Percentiles rank a stretch among this genome's conserved stretches.
Evolutionary conservation across 2,888 invertebrate genomes (phyloP).

Genomic region (Apodemia hepburni): DNA sequence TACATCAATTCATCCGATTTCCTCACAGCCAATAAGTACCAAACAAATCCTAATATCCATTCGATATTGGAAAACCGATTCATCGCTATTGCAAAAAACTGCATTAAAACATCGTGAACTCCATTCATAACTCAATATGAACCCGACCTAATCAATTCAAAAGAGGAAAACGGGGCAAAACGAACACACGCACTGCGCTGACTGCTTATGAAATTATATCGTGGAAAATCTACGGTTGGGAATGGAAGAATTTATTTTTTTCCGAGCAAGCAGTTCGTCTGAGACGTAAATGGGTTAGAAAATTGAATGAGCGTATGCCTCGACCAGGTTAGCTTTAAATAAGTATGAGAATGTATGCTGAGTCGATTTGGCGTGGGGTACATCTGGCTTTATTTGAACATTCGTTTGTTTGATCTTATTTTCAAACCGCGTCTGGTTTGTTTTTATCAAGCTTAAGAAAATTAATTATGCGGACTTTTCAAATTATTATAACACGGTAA

Average conservation of each 20-base stretch:
- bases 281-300: slow-evolving; percentile 79
- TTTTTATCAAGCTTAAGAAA: neutral
- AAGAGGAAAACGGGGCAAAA: slow-evolving; percentile 46
- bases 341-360: slow-evolving; percentile 58
- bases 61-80: slow-evolving; percentile 49
- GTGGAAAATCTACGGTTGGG: slow-evolving; percentile 64
- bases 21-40: slow-evolving; percentile 25
- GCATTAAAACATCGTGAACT: slow-evolving; percentile 50
- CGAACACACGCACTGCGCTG: slow-evolving; percentile 54
- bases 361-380: slow-evolving; percentile 39
- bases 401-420: slow-evolving; percentile 33
- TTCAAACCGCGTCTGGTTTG: slow-evolving; percentile 16
- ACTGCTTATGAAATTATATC: slow-evolving; percentile 74
- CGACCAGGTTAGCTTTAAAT: slow-evolving; percentile 63
- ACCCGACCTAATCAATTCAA: slow-evolving; percentile 74
- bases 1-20: slow-evolving; percentile 17
- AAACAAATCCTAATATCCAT: slow-evolving; percentile 37
- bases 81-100: slow-evolving; percentile 39
- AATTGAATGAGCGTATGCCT: slow-evolving; percentile 72
- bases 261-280: slow-evolving; percentile 50
- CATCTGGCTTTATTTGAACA: slow-evolving; percentile 38
- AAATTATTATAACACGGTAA: too few species aligned
- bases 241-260: slow-evolving; percentile 56
- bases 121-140: slow-evolving; percentile 70
- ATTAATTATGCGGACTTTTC: neutral